Percentiles rank a stretch among this genome's conserved stretches.
These are phyloP conservation scores for Antheraea assamensis DNA, from an alignment of 2,888 invertebrate species.

Conservation along the genomic window DNA sequence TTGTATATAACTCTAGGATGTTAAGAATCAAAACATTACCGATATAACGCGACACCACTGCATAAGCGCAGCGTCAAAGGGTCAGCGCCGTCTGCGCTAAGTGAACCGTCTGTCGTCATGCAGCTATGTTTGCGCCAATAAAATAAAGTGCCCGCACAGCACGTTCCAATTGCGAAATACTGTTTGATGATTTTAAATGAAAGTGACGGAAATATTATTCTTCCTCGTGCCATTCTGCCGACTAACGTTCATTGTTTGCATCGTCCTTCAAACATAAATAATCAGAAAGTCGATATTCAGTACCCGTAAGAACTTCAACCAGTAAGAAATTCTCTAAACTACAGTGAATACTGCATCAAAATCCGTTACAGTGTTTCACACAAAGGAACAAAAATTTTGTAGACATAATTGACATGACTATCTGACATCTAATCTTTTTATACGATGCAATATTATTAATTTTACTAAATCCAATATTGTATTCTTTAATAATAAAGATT, in stretches of 20 bases:
- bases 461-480: not conserved
- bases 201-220: slow-evolving; percentile 65
- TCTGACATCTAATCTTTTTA: too few species aligned
- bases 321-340: too few species aligned
- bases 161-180: slow-evolving; percentile 77
- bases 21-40: not conserved
- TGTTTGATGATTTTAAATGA: slow-evolving; percentile 61
- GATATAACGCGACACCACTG: too few species aligned
- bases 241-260: slow-evolving; percentile 30
- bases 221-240: slow-evolving; percentile 42
- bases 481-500: not conserved
- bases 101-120: not conserved
- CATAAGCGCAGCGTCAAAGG: too few species aligned
- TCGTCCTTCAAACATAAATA: not conserved
- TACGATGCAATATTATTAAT: too few species aligned
- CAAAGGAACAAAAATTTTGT: too few species aligned
- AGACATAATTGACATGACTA: too few species aligned
- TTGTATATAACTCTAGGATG: not conserved
- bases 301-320: too few species aligned
- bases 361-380: too few species aligned
- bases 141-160: slow-evolving; percentile 77
- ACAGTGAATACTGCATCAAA: too few species aligned
- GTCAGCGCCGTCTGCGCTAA: not conserved
- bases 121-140: slow-evolving; percentile 53
- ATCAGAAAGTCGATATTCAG: not conserved